These are phyloP conservation scores for Cryptoprocta ferox DNA, from an alignment of 2,797 vertebrate species.

Conservation along the genomic window DNA sequence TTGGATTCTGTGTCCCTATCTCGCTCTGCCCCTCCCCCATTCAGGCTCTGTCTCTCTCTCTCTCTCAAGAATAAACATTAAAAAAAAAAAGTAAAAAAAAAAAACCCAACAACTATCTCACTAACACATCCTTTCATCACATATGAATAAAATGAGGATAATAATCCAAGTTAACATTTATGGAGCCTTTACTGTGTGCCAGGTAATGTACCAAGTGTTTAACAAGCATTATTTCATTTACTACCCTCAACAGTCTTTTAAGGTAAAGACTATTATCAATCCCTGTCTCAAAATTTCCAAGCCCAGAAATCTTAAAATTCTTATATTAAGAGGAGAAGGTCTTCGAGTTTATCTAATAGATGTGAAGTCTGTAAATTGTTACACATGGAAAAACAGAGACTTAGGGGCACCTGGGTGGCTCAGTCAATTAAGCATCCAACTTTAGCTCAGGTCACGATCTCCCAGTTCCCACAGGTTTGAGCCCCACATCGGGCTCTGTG, in stretches of 20 bases:
- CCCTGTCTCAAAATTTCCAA: neutral
- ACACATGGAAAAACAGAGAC: neutral
- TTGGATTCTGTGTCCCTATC: no score
- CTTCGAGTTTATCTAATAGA: neutral
- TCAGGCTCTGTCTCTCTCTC: no score
- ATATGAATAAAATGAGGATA: conserved; percentile 14
- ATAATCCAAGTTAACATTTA: conserved; percentile 17
- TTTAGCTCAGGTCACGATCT: no score
- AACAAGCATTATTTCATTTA: conserved; percentile 3
- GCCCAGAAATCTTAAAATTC: neutral
- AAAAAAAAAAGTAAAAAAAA: no score
- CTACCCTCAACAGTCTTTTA: neutral
- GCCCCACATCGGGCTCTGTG: no score
- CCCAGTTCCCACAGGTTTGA: no score
- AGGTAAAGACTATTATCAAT: neutral
- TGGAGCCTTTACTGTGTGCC: neutral
- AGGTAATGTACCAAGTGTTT: neutral
- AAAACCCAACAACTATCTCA: neutral
- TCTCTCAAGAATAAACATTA: no score
- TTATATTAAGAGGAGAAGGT: neutral
- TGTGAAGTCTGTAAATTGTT: neutral
- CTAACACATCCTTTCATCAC: neutral
- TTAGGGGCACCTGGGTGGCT: neutral
- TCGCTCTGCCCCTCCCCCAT: no score
- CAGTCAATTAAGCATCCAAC: no score